Percentiles rank a stretch among this genome's conserved stretches.
Evolutionary conservation across 2,797 vertebrate species (phyloP).

Genomic region (Hapalemur alaotrensis): DNA sequence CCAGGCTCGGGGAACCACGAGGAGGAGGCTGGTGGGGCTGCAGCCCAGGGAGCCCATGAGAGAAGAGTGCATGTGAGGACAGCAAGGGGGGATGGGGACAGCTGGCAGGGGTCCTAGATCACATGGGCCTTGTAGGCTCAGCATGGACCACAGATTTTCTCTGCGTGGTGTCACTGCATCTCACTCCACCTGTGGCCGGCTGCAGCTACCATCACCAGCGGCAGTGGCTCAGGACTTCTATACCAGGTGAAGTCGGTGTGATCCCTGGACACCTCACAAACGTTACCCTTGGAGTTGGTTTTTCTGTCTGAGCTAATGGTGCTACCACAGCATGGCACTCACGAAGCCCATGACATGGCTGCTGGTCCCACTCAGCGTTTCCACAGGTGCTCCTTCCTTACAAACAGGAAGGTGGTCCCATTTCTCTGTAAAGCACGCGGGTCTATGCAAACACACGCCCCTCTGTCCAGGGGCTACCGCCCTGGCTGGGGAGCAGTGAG

Average conservation of each 20-base stretch:
- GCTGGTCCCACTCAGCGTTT: background rate
- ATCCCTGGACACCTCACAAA: background rate
- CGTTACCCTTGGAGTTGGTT: background rate
- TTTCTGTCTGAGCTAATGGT: background rate
- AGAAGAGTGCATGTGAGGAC: background rate
- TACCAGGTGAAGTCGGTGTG: background rate
- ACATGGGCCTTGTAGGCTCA: background rate
- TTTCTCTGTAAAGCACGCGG: background rate
- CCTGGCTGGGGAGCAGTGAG: too few species aligned
- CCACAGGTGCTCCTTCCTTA: background rate
- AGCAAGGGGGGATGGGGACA: too few species aligned
- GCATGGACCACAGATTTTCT: background rate
- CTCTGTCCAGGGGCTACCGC: rapidly evolving
- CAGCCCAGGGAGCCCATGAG: too few species aligned
- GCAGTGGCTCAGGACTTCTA: background rate
- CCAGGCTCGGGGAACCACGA: background rate
- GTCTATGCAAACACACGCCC: too few species aligned
- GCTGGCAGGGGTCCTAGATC: background rate
- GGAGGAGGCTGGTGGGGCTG: background rate
- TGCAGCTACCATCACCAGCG: background rate
- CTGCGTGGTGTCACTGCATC: background rate
- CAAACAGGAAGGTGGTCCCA: background rate
- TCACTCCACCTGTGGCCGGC: background rate
- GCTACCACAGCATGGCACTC: background rate
- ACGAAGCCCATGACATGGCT: too few species aligned